A percentile compares a stretch with the other conserved stretches of the same genome.
phyloP scores from a whole-genome alignment of 2,113 vertebrate genomes.

The Phodopus roborovskii region DNA sequence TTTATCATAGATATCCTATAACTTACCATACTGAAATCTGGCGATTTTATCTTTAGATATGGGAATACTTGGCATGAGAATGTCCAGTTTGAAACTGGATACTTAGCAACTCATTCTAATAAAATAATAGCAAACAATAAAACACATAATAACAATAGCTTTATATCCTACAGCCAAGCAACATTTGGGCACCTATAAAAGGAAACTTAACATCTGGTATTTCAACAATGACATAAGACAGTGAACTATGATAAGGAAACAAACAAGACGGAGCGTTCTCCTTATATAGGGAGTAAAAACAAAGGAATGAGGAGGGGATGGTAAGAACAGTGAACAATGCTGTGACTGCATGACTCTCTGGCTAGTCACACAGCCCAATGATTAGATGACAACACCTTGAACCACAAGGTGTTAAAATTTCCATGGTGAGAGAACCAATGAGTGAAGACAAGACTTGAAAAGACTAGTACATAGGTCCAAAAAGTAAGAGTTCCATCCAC shows the following conservation, averaged over 20 bases:
- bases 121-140: background rate
- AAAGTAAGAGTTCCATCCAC: background rate
- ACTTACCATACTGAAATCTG: background rate
- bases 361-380: slow-evolving; percentile 11
- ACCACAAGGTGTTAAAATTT: slow-evolving; percentile 36
- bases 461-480: background rate
- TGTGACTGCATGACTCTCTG: background rate
- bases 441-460: slow-evolving; percentile 10
- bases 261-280: slow-evolving; percentile 24
- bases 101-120: background rate
- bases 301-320: slow-evolving; percentile 31
- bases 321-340: background rate
- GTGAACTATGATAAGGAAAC: slow-evolving; percentile 33
- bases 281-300: slow-evolving; percentile 50
- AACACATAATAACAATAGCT: background rate
- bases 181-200: background rate
- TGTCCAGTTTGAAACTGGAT: background rate
- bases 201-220: background rate
- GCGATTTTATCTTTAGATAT: background rate
- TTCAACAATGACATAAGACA: slow-evolving; percentile 43
- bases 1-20: background rate
- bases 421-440: background rate
- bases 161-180: background rate
- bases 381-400: slow-evolving; percentile 6
- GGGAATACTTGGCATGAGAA: background rate